These are phyloP conservation scores for Prorops nasuta DNA, from an alignment of 1,140 invertebrate genomes.

Conservation along the genomic window DNA sequence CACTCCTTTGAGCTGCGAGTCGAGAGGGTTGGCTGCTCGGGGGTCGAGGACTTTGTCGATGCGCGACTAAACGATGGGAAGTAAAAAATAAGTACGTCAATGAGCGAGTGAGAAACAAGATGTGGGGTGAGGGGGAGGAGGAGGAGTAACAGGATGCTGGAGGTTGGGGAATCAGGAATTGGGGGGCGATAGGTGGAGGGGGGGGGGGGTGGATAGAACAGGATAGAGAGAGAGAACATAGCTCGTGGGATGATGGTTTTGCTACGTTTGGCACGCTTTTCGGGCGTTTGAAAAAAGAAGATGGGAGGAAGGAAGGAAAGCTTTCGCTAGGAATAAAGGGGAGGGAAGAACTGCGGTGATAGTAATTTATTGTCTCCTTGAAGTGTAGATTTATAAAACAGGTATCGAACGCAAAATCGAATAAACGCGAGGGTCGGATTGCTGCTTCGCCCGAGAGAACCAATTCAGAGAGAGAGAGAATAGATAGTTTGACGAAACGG, in stretches of 20 bases:
- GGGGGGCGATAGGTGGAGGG: neutral
- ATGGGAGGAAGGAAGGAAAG: slow-evolving; percentile 2
- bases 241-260: neutral
- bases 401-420: neutral
- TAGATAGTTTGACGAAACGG: too few species aligned
- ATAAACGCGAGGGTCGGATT: slow-evolving; percentile 17
- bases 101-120: too few species aligned
- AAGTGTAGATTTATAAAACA: neutral
- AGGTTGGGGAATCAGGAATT: neutral
- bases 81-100: too few species aligned
- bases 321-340: neutral
- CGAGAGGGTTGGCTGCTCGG: too few species aligned
- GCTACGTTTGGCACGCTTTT: neutral
- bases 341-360: slow-evolving; percentile 1
- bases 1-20: too few species aligned
- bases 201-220: neutral
- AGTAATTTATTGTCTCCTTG: neutral
- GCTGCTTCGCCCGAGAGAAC: slow-evolving; percentile 18
- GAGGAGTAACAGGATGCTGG: neutral
- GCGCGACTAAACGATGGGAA: too few species aligned
- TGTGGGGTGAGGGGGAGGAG: neutral
- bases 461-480: too few species aligned
- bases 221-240: neutral
- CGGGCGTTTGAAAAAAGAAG: neutral
- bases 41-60: too few species aligned